phyloP scores from a whole-genome alignment of 2,797 vertebrate genomes.

The Scolopax rusticola region DNA sequence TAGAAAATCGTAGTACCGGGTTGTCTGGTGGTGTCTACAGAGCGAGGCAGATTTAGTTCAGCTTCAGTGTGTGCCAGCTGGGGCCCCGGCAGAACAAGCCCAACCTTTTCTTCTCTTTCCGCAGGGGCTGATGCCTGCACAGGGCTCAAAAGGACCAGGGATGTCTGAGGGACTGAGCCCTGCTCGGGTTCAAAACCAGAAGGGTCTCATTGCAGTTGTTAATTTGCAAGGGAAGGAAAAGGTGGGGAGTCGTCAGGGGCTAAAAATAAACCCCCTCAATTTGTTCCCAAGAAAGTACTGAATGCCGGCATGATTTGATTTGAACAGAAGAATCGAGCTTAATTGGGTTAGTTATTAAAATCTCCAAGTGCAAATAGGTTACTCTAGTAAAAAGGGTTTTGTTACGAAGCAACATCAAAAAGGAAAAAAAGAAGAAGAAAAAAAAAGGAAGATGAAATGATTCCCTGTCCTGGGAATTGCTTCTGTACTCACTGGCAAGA shows the following conservation, averaged over 20 bases:
- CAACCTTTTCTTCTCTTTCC: constrained; percentile 32
- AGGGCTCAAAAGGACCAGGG: constrained; percentile 2
- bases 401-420: constrained; percentile 41
- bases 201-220: constrained; percentile 6
- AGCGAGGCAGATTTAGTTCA: constrained; percentile 49
- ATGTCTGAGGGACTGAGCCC: constrained; percentile 3
- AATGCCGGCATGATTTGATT: constrained; percentile 5
- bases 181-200: constrained; percentile 16
- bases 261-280: constrained; percentile 30
- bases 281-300: constrained; percentile 38
- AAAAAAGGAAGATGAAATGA: neutral
- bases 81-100: constrained; percentile 50
- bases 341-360: constrained; percentile 70
- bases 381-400: constrained; percentile 34
- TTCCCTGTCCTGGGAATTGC: neutral
- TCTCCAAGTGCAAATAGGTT: constrained; percentile 55
- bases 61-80: constrained; percentile 58
- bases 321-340: constrained; percentile 47
- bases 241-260: neutral
- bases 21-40: constrained; percentile 51
- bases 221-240: constrained; percentile 15
- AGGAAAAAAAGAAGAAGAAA: neutral
- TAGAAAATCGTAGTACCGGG: neutral
- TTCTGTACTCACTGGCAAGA: neutral
- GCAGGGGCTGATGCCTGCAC: neutral